A percentile compares a stretch with the other conserved stretches of the same genome.
phyloP scores from a whole-genome alignment of 2,888 invertebrate species.

The Phyllotreta striolata region DNA sequence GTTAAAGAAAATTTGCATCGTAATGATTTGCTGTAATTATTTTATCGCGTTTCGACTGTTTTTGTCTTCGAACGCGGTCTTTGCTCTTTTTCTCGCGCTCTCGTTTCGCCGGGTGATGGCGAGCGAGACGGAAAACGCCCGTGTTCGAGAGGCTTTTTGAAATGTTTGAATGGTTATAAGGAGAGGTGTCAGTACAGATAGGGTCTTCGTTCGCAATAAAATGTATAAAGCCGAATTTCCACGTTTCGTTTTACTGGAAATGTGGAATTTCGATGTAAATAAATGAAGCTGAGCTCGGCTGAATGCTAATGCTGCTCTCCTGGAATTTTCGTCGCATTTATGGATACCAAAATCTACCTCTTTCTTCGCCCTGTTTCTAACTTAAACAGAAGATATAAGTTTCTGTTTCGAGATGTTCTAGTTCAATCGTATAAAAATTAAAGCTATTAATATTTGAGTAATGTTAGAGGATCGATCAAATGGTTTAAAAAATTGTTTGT shows the following conservation, averaged over 20 bases:
- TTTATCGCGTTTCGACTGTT: constrained; percentile 46
- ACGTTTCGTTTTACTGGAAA: constrained; percentile 56
- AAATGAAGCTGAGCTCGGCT: constrained; percentile 51
- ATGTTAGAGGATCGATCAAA: too few species aligned
- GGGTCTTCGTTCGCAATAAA: constrained; percentile 55
- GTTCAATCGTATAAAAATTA: too few species aligned
- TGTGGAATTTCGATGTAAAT: constrained; percentile 58
- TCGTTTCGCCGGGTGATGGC: constrained; percentile 11
- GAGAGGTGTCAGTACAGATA: constrained; percentile 56
- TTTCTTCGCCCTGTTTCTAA: too few species aligned
- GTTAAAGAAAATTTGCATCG: constrained; percentile 61
- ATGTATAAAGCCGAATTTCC: constrained; percentile 55
- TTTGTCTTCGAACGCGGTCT: constrained; percentile 30
- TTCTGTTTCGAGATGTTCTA: too few species aligned
- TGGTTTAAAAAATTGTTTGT: too few species aligned
- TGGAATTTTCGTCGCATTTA: constrained; percentile 11
- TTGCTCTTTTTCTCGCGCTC: constrained; percentile 30
- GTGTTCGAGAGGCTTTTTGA: constrained; percentile 34
- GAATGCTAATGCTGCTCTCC: constrained; percentile 49
- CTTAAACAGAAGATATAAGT: too few species aligned
- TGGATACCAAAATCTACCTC: not conserved
- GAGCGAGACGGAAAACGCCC: constrained; percentile 32
- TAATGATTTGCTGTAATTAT: constrained; percentile 60
- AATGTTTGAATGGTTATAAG: constrained; percentile 52
- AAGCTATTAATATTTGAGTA: too few species aligned